Base-by-base conservation (phyloP, 1,140 invertebrate genomes). In the Streblospio benedicti region DNA sequence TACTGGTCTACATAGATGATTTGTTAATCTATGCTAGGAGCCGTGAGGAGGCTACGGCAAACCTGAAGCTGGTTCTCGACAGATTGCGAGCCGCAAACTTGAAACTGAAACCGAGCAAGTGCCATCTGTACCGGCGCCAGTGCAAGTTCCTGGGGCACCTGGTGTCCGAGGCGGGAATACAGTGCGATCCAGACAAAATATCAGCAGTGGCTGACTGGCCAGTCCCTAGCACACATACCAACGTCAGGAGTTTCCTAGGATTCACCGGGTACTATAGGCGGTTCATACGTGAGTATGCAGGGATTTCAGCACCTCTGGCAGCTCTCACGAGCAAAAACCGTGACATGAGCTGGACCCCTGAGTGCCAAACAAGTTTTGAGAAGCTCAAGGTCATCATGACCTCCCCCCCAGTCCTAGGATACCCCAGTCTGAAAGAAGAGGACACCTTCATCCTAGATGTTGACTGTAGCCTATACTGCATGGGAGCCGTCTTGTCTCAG, bases 81-180 rank as follows among this genome's bases (percentile, higher is more conserved):
- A 61, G 69, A 43, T 63, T 81, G 9, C 53, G 54, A 25, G 52
- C 63, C 41, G 73, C 76, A 1, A 70, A 71, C 25, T 61, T 83
- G 1, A 80, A 76, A 25, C 65, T 82, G 1, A 81, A 78, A 35
- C 63, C 76, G 0, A 59, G 67, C 54, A 80, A 81, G 68, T 75
- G 69, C 27, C 27, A 45, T 9, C 28, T 60, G 30, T n/a, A 38
- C 35, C 56, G 74, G 49, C 57, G 47, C 14, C 61, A 75, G 52
- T 43, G 80, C 3, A 61, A 63, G 28, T 79, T 76, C 59, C 60
- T 80, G 28, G 79, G 79, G 1, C 70, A 71, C 59, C 28, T 33
- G 2, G 52, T 67, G 18, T 51, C 41, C 14, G 32, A 20, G 2
- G 44, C 60, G 49, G 65, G 61, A 20, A 44, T 67, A 3, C 20